Conservation (phyloP, 2,113 vertebrate genomes). For the Ahaetulla prasina region DNA sequence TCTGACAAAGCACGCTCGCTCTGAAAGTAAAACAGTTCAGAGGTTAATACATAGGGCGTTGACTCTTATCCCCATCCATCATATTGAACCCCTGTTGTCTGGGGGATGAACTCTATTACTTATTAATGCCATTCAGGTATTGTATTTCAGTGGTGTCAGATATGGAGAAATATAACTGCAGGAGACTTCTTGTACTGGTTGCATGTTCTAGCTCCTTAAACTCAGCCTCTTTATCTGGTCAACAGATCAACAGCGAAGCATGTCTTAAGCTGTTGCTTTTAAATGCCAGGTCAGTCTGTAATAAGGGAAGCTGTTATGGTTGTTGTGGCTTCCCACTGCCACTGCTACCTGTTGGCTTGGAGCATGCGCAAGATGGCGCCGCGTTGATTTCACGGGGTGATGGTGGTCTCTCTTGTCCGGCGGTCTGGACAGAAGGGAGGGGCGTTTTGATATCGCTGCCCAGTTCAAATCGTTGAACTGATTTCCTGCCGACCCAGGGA, state of each 20-base stretch:
- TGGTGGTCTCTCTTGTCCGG: too few relatives aligned
- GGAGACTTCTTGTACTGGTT: not conserved
- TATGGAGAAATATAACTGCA: too few relatives aligned
- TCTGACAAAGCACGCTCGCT: conserved; percentile 65
- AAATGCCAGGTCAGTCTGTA: not conserved
- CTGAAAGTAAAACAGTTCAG: conserved; percentile 37
- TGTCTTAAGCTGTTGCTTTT: not conserved
- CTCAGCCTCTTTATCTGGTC: not conserved
- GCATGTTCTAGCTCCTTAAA: not conserved
- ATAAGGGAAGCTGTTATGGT: not conserved
- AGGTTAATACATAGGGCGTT: not conserved
- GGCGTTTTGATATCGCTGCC: too few relatives aligned
- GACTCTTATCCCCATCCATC: not conserved
- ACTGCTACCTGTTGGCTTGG: too few relatives aligned
- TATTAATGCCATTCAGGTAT: not conserved
- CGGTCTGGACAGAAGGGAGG: too few relatives aligned
- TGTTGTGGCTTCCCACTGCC: too few relatives aligned
- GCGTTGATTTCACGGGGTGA: too few relatives aligned
- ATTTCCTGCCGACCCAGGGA: too few relatives aligned
- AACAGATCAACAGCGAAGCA: not conserved
- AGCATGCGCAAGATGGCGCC: too few relatives aligned
- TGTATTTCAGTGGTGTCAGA: too few relatives aligned
- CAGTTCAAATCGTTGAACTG: too few relatives aligned
- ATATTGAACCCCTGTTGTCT: not conserved
- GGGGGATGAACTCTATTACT: not conserved